Conservation (phyloP, 2,797 vertebrate genomes). For the Acrocephalus scirpaceus region DNA sequence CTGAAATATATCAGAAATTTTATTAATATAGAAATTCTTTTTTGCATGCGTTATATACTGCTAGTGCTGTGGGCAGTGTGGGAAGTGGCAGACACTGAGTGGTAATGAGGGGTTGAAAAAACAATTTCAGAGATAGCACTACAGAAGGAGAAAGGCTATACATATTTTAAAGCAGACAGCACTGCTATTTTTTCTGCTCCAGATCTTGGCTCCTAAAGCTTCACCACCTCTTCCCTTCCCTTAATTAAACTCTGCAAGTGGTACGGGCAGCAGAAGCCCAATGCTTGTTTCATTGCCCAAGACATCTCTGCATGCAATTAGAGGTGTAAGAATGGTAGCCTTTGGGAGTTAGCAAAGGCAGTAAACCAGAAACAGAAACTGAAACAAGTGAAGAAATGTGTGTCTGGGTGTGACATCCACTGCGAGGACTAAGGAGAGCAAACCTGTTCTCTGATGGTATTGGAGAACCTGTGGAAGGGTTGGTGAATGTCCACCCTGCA, state of each 20-base stretch:
- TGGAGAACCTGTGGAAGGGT: not conserved
- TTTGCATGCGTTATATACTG: not conserved
- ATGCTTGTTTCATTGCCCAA: not conserved
- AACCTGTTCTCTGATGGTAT: not conserved
- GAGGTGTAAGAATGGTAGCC: not conserved
- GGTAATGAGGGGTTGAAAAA: not conserved
- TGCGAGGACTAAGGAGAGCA: not conserved
- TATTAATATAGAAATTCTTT: not conserved
- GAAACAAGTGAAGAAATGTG: not conserved
- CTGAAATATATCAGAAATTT: not conserved
- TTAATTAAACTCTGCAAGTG: not conserved
- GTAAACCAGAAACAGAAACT: not conserved
- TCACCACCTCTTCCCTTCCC: not conserved
- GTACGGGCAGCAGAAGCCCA: not conserved
- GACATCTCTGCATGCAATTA: not conserved
- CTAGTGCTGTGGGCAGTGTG: not conserved
- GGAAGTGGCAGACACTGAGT: slow-evolving; percentile 40
- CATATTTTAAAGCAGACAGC: not conserved
- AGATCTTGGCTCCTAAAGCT: not conserved
- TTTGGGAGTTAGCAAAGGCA: not conserved
- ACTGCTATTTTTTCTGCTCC: not conserved
- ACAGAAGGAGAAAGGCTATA: not conserved
- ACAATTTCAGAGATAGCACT: not conserved
- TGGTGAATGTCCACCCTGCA: not conserved
- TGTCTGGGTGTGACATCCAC: not conserved